phyloP scores from a whole-genome alignment of 2,888 invertebrate genomes.

The Rotaria sp. region DNA sequence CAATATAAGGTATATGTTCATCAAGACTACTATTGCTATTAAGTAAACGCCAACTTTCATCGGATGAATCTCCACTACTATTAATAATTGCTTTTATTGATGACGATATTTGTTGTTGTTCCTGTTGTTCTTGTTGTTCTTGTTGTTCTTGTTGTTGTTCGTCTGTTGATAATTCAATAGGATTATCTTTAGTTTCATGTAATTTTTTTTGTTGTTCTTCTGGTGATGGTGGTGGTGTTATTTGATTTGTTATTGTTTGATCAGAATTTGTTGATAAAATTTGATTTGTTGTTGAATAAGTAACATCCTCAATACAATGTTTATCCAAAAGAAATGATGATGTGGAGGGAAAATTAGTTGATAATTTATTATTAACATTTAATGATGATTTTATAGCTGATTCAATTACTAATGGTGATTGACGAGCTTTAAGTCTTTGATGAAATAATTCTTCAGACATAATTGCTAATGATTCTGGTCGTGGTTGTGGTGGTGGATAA shows the following conservation, averaged over 20 bases:
- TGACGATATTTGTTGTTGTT: neutral
- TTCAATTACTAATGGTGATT: slow-evolving; percentile 30
- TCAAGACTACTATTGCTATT: neutral
- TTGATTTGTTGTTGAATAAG: neutral
- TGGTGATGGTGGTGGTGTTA: neutral
- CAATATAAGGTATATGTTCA: slow-evolving; percentile 29
- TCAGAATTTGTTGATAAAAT: neutral
- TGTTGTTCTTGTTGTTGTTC: neutral
- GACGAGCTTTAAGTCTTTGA: slow-evolving; percentile 31
- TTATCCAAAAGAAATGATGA: neutral
- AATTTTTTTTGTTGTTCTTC: neutral
- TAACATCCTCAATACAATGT: neutral
- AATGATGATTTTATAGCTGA: neutral
- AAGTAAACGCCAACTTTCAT: neutral
- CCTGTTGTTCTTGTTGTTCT: neutral
- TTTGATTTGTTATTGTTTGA: neutral
- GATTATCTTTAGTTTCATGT: neutral
- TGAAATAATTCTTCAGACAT: slow-evolving; percentile 34
- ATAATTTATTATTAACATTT: neutral
- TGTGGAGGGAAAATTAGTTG: neutral
- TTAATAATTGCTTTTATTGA: neutral
- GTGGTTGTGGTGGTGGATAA: slow-evolving; percentile 18
- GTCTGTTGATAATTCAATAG: neutral
- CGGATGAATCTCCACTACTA: neutral
- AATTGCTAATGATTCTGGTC: slow-evolving; percentile 37